Evolutionary conservation across 2,797 vertebrate genomes (phyloP).

Genomic region (Phrynocephalus vlangalii): DNA sequence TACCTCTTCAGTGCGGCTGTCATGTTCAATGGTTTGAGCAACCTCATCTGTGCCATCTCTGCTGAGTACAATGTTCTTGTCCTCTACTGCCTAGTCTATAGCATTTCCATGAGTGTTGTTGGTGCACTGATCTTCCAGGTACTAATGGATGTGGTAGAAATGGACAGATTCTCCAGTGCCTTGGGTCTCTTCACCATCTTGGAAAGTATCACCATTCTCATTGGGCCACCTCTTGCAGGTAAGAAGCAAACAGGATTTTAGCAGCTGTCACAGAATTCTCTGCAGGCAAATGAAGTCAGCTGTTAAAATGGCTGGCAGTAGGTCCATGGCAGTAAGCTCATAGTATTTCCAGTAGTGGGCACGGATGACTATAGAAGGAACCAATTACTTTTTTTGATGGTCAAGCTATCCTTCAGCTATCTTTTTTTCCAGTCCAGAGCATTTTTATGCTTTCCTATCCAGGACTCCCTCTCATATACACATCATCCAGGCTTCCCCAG

Average conservation of each 20-base stretch:
- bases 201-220: conserved; percentile 88
- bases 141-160: conserved; percentile 93
- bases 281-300: not conserved
- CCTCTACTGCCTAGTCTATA: conserved; percentile 82
- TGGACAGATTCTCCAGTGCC: conserved; percentile 90
- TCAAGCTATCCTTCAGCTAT: not conserved
- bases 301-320: not conserved
- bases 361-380: not conserved
- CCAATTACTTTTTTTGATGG: not conserved
- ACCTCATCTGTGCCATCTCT: conserved; percentile 85
- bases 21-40: conserved; percentile 90
- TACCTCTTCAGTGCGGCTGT: conserved; percentile 85
- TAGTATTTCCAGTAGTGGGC: not conserved
- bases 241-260: conserved; percentile 48
- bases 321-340: too few relatives aligned
- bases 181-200: conserved; percentile 92
- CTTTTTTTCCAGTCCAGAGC: not conserved
- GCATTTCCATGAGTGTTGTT: conserved; percentile 89
- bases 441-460: not conserved
- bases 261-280: not conserved
- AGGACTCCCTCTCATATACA: not conserved
- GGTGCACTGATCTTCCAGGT: conserved; percentile 93
- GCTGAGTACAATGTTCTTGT: conserved; percentile 82
- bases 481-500: not conserved
- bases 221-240: conserved; percentile 93